Base-by-base conservation (phyloP, 2,797 vertebrate species). In the Malacoraja senta region DNA sequence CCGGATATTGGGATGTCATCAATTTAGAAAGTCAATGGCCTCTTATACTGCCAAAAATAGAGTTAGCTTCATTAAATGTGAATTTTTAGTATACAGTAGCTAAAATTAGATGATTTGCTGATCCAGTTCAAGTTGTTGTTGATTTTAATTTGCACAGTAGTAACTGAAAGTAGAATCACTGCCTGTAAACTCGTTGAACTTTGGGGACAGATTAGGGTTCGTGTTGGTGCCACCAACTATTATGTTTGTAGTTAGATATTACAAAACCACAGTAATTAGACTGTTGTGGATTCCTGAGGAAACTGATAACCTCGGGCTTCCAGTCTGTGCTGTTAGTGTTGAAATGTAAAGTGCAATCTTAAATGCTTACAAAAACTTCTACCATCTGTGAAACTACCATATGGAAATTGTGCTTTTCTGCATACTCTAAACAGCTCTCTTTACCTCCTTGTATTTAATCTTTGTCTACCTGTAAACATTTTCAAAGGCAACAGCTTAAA, bases 401-500 rank as follows among this genome's bases (percentile, higher is more conserved):
- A 97, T 79, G 96, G 96, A 96, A 97, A 96, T 97, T 96, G 98
- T 97, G 97, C 97, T 97, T 98, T 98, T 98, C 97, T 98, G 97
- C 98, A 97, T 98, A 96, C 98, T 97, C 97, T 97, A 97, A 98
- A 97, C 97, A 97, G 96, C 98, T 98, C 98, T 98, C 97, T 97
- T 99, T 98, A 98, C 98, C 98, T 99, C 98, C 98, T 98, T 96
- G 97, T 98, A 98, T 97, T 96, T 98, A 99, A 99, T 98, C 98
- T 99, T 99, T 99, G 98, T 99, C 98, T 99, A 99, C 98, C 98
- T 99, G 98, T 98, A 98, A 98, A 99, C 98, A 97, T 96, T 98
- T 98, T 99, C 98, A 99, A 99, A 99, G 98, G 98, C 98, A 98
- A 99, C 98, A 99, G 99, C 99, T 99, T 98, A 99, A 99, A 99